phyloP scores from a whole-genome alignment of 2,888 invertebrate genomes.

The Sminthurinus aureus region DNA sequence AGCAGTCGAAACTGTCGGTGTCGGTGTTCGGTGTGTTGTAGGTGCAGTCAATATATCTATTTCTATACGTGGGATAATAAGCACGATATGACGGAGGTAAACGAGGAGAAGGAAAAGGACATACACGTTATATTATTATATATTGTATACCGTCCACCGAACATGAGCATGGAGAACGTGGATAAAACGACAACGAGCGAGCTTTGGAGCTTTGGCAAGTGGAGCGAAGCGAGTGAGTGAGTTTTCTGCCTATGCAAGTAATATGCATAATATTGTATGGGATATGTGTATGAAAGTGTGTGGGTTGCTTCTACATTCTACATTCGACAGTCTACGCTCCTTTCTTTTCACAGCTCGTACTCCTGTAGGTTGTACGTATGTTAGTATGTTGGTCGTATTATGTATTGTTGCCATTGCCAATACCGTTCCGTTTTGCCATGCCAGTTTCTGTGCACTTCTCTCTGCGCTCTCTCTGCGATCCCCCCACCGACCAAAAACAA shows the following conservation, averaged over 20 bases:
- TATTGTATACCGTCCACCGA: background rate
- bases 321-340: background rate
- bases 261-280: no score
- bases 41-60: background rate
- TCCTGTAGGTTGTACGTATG: background rate
- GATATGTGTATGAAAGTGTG: no score
- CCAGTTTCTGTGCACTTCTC: background rate
- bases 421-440: constrained; percentile 17
- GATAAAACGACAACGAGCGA: constrained; percentile 14
- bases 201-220: constrained; percentile 28
- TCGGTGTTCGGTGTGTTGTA: background rate
- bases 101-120: background rate
- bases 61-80: background rate
- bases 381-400: background rate
- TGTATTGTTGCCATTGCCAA: background rate
- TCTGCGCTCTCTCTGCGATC: constrained; percentile 26
- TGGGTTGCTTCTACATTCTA: constrained; percentile 10
- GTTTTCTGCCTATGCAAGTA: no score
- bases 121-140: no score
- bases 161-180: background rate
- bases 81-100: background rate
- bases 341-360: background rate
- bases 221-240: constrained; percentile 20
- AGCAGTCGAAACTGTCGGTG: background rate
- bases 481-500: constrained; percentile 24